These are phyloP conservation scores for Mastomys natalensis DNA, from an alignment of 2,113 vertebrate genomes.

Conservation along the genomic window DNA sequence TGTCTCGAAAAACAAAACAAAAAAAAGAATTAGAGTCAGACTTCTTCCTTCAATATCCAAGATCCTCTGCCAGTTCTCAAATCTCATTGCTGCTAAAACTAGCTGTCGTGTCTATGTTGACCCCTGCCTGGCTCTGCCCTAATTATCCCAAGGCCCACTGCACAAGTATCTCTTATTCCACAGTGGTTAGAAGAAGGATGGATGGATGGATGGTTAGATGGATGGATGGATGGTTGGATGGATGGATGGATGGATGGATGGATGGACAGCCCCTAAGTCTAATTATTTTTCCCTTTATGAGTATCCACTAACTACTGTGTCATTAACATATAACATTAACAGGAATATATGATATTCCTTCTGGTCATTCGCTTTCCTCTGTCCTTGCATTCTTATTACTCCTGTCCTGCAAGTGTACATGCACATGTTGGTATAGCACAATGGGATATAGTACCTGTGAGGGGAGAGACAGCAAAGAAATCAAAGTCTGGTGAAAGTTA, in stretches of 20 bases:
- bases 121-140: neutral
- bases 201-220: too few species aligned
- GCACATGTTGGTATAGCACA: neutral
- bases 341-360: neutral
- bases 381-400: neutral
- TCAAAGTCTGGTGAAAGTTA: neutral
- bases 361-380: neutral
- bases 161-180: neutral
- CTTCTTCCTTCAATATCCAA: neutral
- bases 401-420: neutral
- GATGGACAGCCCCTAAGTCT: neutral
- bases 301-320: neutral
- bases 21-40: neutral
- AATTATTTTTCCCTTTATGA: neutral
- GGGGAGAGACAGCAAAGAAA: neutral
- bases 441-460: neutral
- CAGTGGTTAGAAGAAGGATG: neutral
- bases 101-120: neutral
- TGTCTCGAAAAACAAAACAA: too few species aligned
- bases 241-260: neutral
- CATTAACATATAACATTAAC: neutral
- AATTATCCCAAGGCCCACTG: too few species aligned
- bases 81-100: neutral
- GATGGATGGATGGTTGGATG: neutral
- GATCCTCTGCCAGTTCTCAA: neutral